A percentile compares a stretch with the other conserved stretches of the same genome.
Conservation (phyloP, 2,113 vertebrate species). For the Pelobates fuscus region DNA sequence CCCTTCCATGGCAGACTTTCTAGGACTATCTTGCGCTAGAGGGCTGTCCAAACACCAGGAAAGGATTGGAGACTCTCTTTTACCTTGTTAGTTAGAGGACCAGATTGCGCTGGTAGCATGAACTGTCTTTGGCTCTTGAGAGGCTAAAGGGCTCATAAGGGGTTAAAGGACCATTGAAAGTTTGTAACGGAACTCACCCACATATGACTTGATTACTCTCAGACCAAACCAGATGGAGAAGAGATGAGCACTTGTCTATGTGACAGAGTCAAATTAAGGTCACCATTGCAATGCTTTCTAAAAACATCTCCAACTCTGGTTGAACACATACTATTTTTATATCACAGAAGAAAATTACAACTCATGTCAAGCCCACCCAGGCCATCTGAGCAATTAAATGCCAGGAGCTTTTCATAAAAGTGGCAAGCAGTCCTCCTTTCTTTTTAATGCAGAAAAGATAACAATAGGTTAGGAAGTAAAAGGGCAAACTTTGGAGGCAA, state of each 20-base stretch:
- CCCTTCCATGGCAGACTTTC: too few species aligned
- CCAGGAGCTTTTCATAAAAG: constrained; percentile 22
- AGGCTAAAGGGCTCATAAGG: too few species aligned
- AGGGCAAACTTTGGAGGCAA: constrained; percentile 39
- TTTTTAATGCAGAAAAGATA: constrained; percentile 29
- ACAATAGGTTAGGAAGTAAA: constrained; percentile 28
- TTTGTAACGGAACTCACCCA: background rate
- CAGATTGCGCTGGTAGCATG: too few species aligned
- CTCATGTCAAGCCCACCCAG: constrained; percentile 37
- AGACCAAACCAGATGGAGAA: background rate
- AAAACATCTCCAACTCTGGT: constrained; percentile 3
- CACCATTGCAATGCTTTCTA: background rate
- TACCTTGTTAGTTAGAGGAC: too few species aligned
- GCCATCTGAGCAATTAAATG: constrained; percentile 36
- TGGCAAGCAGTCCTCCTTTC: constrained; percentile 27
- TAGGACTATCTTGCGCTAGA: too few species aligned
- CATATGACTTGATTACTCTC: background rate
- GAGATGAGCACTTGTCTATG: background rate
- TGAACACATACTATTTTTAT: constrained; percentile 13
- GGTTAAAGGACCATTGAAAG: background rate
- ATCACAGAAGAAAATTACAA: constrained; percentile 37
- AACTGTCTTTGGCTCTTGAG: background rate
- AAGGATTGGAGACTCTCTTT: too few species aligned
- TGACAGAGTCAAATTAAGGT: constrained; percentile 10
- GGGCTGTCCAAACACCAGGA: too few species aligned